Percentiles rank a stretch among this genome's conserved stretches.
phyloP scores from a whole-genome alignment of 2,888 invertebrate species.

The Mechanitis mazaeus region DNA sequence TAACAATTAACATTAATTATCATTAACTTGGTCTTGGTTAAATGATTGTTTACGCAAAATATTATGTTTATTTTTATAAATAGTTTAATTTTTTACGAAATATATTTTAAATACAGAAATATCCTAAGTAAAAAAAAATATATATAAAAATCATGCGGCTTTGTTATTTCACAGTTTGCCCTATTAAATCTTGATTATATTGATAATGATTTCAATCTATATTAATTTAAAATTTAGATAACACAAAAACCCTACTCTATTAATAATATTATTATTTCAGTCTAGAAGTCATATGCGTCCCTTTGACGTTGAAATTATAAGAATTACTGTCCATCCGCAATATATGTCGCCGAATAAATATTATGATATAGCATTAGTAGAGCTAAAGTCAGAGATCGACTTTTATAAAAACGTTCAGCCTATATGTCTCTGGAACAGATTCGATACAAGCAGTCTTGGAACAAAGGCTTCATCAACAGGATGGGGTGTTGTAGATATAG shows the following conservation, averaged over 20 bases:
- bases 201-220: too few relatives aligned
- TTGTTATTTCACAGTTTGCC: too few relatives aligned
- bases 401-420: conserved; percentile 33
- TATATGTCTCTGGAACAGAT: conserved; percentile 34
- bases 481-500: conserved; percentile 36
- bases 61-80: neutral
- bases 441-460: conserved; percentile 27
- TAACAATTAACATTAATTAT: neutral
- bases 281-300: neutral
- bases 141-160: too few relatives aligned
- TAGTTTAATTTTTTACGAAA: neutral
- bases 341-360: conserved; percentile 36
- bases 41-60: too few relatives aligned
- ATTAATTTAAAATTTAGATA: too few relatives aligned
- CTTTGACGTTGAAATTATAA: conserved; percentile 31
- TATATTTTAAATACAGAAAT: too few relatives aligned
- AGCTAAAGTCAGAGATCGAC: conserved; percentile 24
- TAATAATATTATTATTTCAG: neutral
- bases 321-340: conserved; percentile 33
- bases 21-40: too few relatives aligned
- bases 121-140: too few relatives aligned
- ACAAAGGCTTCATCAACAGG: conserved; percentile 34
- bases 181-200: too few relatives aligned
- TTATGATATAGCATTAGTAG: conserved; percentile 38
- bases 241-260: too few relatives aligned